Evolutionary conservation across 2,797 vertebrate species (phyloP).

Genomic region (Myiothlypis chrysogaster): DNA sequence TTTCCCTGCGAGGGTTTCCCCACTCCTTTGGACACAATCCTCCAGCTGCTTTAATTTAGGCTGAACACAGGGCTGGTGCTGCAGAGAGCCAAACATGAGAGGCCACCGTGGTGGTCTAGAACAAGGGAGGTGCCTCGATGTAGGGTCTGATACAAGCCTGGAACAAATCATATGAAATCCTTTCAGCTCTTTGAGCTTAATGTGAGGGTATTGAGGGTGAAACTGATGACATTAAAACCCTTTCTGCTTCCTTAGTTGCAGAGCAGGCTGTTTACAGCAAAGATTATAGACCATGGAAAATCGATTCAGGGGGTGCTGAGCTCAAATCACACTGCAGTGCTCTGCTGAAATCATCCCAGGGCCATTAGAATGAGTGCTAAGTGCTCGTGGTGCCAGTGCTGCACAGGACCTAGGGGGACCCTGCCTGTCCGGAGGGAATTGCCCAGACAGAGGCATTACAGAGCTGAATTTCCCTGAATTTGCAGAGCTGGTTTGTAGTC

Average conservation of each 20-base stretch:
- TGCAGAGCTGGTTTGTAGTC: background rate
- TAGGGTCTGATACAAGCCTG: background rate
- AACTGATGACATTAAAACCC: constrained; percentile 11
- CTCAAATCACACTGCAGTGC: background rate
- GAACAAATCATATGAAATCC: constrained; percentile 18
- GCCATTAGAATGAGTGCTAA: background rate
- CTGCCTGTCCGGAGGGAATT: background rate
- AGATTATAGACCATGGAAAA: constrained; percentile 34
- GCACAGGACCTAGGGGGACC: background rate
- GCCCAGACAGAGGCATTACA: background rate
- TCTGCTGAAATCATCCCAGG: background rate
- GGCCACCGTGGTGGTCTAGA: background rate
- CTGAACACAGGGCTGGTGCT: background rate
- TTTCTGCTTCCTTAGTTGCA: constrained; percentile 31
- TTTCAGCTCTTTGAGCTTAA: constrained; percentile 11
- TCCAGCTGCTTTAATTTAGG: background rate
- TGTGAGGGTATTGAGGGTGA: background rate
- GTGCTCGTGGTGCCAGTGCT: background rate
- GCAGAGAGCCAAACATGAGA: background rate
- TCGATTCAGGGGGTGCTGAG: constrained; percentile 8
- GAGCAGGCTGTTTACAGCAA: constrained; percentile 33
- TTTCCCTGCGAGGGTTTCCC: background rate
- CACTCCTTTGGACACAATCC: background rate
- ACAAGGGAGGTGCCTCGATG: background rate
- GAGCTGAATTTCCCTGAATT: background rate